Percentiles rank a stretch among this genome's conserved stretches.
These are phyloP conservation scores for Cheilosia impressa DNA, from an alignment of 2,888 invertebrate genomes.

Conservation along the genomic window DNA sequence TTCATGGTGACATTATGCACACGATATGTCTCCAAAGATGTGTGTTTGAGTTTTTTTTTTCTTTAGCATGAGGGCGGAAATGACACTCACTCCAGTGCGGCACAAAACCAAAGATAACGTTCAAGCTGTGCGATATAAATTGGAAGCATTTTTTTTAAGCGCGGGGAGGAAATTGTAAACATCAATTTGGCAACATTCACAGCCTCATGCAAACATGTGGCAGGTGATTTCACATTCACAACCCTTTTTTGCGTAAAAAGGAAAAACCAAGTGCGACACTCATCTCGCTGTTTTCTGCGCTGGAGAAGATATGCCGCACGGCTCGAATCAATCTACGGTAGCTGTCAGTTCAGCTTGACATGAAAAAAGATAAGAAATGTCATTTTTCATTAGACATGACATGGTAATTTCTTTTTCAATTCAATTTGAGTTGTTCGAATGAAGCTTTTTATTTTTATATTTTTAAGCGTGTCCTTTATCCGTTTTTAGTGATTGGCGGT, in stretches of 20 bases:
- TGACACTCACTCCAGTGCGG: constrained; percentile 41
- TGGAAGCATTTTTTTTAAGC: constrained; percentile 59
- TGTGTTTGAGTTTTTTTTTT: constrained; percentile 56
- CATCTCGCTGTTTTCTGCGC: constrained; percentile 17
- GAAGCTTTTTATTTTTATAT: constrained; percentile 25
- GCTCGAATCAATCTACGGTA: constrained; percentile 44
- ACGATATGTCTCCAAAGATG: constrained; percentile 71
- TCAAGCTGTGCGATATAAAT: constrained; percentile 74
- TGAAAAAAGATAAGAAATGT: constrained; percentile 72
- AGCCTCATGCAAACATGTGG: constrained; percentile 29
- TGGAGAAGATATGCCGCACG: constrained; percentile 13
- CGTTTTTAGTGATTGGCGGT: neutral
- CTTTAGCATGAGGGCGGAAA: constrained; percentile 37
- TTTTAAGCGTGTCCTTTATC: constrained; percentile 7
- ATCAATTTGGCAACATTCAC: constrained; percentile 72
- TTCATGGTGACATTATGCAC: constrained; percentile 71
- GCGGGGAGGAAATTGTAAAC: constrained; percentile 69
- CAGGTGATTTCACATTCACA: constrained; percentile 67
- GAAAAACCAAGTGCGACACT: neutral
- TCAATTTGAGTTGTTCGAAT: constrained; percentile 67
- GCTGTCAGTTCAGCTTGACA: constrained; percentile 64
- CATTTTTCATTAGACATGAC: constrained; percentile 73
- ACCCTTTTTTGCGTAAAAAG: constrained; percentile 35
- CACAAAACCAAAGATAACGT: constrained; percentile 65
- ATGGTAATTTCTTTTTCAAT: constrained; percentile 67